Conservation (phyloP, 2,797 vertebrate species). For the Melanotaenia parkinsoni region DNA sequence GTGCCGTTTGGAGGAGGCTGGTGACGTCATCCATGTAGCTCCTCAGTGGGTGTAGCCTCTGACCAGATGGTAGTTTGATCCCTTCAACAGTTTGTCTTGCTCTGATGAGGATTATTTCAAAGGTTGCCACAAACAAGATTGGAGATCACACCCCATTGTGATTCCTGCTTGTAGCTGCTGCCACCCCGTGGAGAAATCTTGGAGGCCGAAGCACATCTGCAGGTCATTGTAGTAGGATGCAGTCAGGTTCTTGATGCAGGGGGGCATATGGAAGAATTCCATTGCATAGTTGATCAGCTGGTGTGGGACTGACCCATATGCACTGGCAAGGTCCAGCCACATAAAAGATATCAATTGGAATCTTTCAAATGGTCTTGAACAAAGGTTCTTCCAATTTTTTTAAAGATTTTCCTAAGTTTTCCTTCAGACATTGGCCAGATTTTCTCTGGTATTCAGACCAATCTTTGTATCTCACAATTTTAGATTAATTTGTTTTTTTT, state of each 20-base stretch:
- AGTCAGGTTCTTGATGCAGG: background rate
- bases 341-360: background rate
- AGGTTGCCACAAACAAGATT: background rate
- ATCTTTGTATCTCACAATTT: no score
- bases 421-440: no score
- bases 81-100: background rate
- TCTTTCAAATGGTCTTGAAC: no score
- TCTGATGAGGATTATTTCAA: background rate
- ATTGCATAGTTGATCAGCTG: slow-evolving; percentile 1
- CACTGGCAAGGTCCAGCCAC: background rate
- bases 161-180: no score
- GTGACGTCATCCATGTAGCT: background rate
- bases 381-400: no score
- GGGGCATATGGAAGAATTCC: background rate
- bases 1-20: background rate
- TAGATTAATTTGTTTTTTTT: no score
- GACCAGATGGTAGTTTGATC: background rate
- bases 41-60: background rate
- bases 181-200: no score
- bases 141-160: background rate
- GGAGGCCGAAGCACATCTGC: no score
- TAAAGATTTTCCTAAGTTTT: no score
- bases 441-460: no score
- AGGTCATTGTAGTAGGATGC: no score
- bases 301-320: slow-evolving; percentile 1